phyloP scores from a whole-genome alignment of 2,113 vertebrate species.

The Seriola rivoliana region DNA sequence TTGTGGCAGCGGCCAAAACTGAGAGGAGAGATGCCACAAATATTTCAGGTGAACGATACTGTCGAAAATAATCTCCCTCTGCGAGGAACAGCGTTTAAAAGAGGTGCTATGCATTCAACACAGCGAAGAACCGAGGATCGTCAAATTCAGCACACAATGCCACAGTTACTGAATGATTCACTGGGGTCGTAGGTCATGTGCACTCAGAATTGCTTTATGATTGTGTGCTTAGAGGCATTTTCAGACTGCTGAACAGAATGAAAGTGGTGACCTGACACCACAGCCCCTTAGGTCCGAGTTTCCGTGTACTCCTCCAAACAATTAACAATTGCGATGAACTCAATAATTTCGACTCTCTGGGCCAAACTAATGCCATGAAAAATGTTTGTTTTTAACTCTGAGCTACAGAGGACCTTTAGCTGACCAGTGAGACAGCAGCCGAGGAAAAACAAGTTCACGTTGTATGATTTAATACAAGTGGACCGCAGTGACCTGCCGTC shows the following conservation, averaged over 20 bases:
- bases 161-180: constrained; percentile 64
- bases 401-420: constrained; percentile 7
- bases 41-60: constrained; percentile 5
- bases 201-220: constrained; percentile 67
- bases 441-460: neutral
- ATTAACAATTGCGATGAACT: constrained; percentile 32
- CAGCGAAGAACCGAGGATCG: neutral
- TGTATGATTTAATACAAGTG: constrained; percentile 28
- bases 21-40: constrained; percentile 13
- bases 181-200: constrained; percentile 40
- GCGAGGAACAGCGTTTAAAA: constrained; percentile 9
- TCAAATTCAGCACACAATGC: constrained; percentile 40
- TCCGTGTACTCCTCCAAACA: neutral
- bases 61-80: neutral
- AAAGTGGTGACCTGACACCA: constrained; percentile 38
- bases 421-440: neutral
- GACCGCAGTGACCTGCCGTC: constrained; percentile 10
- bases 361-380: neutral
- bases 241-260: constrained; percentile 27
- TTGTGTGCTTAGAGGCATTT: constrained; percentile 62
- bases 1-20: neutral
- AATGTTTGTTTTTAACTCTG: neutral
- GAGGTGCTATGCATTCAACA: constrained; percentile 29
- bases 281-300: neutral
- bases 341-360: neutral